Percentiles rank a stretch among this genome's conserved stretches.
Evolutionary conservation across 2,113 vertebrate species (phyloP).

Genomic region (Callipepla squamata): DNA sequence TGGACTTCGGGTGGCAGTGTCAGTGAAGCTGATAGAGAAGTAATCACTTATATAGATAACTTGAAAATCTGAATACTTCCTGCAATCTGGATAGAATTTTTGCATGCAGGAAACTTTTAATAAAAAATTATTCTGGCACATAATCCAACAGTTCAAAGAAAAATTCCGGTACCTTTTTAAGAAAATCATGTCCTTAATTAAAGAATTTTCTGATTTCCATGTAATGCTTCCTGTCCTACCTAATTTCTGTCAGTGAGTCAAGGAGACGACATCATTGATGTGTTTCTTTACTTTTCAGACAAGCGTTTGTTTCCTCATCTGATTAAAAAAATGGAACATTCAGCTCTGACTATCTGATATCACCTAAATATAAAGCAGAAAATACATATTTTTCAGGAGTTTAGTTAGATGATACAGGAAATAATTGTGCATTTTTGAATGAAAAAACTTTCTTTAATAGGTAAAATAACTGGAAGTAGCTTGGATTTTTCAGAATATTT

Average conservation of each 20-base stretch:
- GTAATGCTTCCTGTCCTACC: background rate
- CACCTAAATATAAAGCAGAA: background rate
- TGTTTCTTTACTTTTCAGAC: background rate
- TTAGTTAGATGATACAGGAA: background rate
- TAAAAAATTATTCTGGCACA: background rate
- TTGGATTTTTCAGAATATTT: background rate
- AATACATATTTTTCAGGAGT: background rate
- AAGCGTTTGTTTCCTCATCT: background rate
- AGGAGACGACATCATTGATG: background rate
- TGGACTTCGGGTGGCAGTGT: background rate
- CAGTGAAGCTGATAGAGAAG: background rate
- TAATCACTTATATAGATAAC: background rate
- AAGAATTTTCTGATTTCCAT: background rate
- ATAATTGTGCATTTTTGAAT: background rate
- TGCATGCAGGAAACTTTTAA: slow-evolving; percentile 2
- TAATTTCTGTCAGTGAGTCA: background rate
- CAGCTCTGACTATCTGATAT: background rate
- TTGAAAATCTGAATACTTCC: slow-evolving; percentile 12
- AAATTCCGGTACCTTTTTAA: background rate
- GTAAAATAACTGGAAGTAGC: background rate
- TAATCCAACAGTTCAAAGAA: background rate
- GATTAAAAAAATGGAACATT: background rate
- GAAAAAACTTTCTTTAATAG: background rate
- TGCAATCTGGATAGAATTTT: background rate
- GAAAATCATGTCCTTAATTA: background rate